Evolutionary conservation across 2,888 invertebrate species (phyloP), one percentile per base, ranked within the genome.

Genomic region (Lissonota sp.): DNA sequence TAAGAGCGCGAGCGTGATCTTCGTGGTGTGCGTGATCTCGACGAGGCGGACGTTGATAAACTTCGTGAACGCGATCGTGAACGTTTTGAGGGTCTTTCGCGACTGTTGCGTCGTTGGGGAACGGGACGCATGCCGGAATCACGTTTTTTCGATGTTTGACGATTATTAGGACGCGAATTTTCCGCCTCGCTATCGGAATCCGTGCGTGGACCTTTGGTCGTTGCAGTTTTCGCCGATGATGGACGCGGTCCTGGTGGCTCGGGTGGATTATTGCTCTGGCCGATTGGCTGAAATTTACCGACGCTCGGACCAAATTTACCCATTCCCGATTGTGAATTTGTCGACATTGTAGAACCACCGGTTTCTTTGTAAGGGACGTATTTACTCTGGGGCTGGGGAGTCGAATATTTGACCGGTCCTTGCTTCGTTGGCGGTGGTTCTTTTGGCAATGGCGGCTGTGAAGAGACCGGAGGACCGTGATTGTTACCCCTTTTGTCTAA

Each of bases 1-100:
- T 92, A 92, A 0, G 92, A 92, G 6, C 92, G 86, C 0, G 94
- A 95, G 58, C 94, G 92, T 6, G 93, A 93, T 7, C 93, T 92
- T 4, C 95, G 94, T 6, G 94, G 94, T 3, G 95, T 95, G 10
- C 95, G 94, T 1, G 95, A 95, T 0, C 95, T 94, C 88, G 95
- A 95, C 84, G 95, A 95, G 85, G 95, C 95, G 0, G 95, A 95
- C 2, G 95, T 95, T 0, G 96, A 96, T 7, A 93, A 93, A 80
- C 94, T 94, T 58, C 93, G 93, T 0, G 94, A 94, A 39, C 93
- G 91, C 80, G 93, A 93, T 63, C 91, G 85, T n/a, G 91, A 89
- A 10, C 90, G 88, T 63, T 89, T 89, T 0, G 81, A 79, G 0
- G 89, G 90, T 2, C 91, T 88, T 42, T 90, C 89, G 69, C 90